phyloP scores from a whole-genome alignment of 2,888 invertebrate genomes.

The Drosophila antonietae region DNA sequence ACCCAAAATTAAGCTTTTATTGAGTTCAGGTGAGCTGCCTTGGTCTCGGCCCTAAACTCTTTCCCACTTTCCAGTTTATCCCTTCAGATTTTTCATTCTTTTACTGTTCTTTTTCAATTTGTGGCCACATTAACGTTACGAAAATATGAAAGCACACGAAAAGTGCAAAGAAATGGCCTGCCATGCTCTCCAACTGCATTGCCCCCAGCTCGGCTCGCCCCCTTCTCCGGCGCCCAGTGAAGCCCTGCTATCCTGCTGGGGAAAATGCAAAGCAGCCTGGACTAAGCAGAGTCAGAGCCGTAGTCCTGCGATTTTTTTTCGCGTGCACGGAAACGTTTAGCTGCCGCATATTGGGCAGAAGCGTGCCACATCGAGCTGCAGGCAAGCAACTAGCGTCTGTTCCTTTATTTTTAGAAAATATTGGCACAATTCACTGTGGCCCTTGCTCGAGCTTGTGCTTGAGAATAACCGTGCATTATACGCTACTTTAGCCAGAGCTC shows the following conservation, averaged over 20 bases:
- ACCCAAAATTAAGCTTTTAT: slow-evolving; percentile 79
- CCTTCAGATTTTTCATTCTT: slow-evolving; percentile 52
- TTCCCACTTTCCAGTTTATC: slow-evolving; percentile 4
- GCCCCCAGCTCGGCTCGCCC: neutral
- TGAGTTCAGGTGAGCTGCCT: slow-evolving; percentile 73
- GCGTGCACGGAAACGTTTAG: slow-evolving; percentile 79
- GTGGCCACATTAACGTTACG: slow-evolving; percentile 78
- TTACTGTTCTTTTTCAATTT: slow-evolving; percentile 72
- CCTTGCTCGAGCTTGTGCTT: slow-evolving; percentile 35
- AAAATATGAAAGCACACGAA: slow-evolving; percentile 77
- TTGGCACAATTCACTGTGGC: slow-evolving; percentile 60
- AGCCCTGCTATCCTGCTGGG: too few relatives aligned
- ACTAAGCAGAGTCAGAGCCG: slow-evolving; percentile 15
- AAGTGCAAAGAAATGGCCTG: slow-evolving; percentile 71
- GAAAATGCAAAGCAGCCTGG: slow-evolving; percentile 49
- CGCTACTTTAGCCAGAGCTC: slow-evolving; percentile 47
- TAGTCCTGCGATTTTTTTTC: slow-evolving; percentile 50
- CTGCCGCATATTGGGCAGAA: slow-evolving; percentile 68
- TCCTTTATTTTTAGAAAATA: slow-evolving; percentile 77
- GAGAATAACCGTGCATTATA: slow-evolving; percentile 64
- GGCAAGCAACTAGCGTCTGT: slow-evolving; percentile 58
- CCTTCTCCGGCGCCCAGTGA: too few relatives aligned
- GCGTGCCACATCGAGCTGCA: slow-evolving; percentile 42
- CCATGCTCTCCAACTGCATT: slow-evolving; percentile 54
- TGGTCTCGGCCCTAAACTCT: neutral